Evolutionary conservation across 2,888 invertebrate species (phyloP).

Genomic region (Oeneis ivallda): DNA sequence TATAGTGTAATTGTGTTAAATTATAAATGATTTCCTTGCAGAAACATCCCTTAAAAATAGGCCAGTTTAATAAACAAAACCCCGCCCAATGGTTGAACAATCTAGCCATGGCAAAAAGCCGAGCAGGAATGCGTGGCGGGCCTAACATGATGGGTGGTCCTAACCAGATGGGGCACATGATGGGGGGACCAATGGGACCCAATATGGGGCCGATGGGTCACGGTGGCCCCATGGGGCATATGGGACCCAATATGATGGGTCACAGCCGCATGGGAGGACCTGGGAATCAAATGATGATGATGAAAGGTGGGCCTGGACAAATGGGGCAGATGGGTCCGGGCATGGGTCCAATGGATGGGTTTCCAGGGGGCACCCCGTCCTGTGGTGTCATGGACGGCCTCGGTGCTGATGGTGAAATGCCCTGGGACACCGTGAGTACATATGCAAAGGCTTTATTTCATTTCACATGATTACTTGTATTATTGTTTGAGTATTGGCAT

Average conservation of each 20-base stretch:
- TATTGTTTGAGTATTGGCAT: neutral
- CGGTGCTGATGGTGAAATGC: slow-evolving; percentile 82
- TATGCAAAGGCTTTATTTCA: slow-evolving; percentile 5
- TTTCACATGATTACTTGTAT: neutral
- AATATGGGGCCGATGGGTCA: slow-evolving; percentile 76
- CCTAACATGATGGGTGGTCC: slow-evolving; percentile 80
- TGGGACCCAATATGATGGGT: slow-evolving; percentile 79
- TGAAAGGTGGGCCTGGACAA: slow-evolving; percentile 73
- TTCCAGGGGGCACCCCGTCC: slow-evolving; percentile 81
- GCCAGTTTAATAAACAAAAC: slow-evolving; percentile 92
- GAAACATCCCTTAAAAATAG: slow-evolving; percentile 95
- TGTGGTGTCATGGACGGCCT: slow-evolving; percentile 82
- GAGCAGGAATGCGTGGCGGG: slow-evolving; percentile 82
- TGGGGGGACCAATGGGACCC: slow-evolving; percentile 77
- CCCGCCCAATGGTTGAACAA: slow-evolving; percentile 91
- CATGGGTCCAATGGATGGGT: slow-evolving; percentile 79
- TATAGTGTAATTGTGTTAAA: slow-evolving; percentile 1
- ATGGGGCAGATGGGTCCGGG: slow-evolving; percentile 76
- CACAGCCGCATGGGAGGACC: slow-evolving; percentile 74
- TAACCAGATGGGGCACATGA: slow-evolving; percentile 76
- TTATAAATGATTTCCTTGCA: slow-evolving; percentile 62
- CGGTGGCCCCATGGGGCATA: slow-evolving; percentile 67
- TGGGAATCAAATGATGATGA: slow-evolving; percentile 78
- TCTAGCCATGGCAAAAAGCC: slow-evolving; percentile 88
- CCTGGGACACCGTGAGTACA: slow-evolving; percentile 80